Evolutionary conservation across 2,888 invertebrate genomes (phyloP).

Genomic region (Scaeva pyrastri): DNA sequence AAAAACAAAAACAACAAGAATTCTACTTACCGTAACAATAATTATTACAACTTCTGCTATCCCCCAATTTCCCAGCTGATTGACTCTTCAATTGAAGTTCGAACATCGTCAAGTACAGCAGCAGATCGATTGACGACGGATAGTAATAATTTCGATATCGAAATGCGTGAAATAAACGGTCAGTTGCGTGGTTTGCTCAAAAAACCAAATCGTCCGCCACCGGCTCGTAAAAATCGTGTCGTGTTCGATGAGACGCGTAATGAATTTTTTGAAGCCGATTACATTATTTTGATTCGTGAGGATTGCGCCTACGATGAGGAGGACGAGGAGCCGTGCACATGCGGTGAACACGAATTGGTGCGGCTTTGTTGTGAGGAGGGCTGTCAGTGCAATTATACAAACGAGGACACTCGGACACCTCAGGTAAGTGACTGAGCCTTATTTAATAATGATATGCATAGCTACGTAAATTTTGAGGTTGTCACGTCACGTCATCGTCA

Average conservation of each 20-base stretch:
- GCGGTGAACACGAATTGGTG: slow-evolving; percentile 88
- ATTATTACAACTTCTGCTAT: neutral
- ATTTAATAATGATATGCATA: neutral
- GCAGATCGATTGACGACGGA: slow-evolving; percentile 17
- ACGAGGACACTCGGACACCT: slow-evolving; percentile 82
- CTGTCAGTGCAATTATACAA: slow-evolving; percentile 86
- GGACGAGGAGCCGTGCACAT: slow-evolving; percentile 90
- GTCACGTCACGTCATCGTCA: slow-evolving; percentile 14
- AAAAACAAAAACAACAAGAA: slow-evolving; percentile 23
- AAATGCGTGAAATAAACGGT: slow-evolving; percentile 84
- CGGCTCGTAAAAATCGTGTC: slow-evolving; percentile 90
- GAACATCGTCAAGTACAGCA: slow-evolving; percentile 9
- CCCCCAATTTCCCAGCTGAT: neutral
- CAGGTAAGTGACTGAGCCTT: slow-evolving; percentile 80
- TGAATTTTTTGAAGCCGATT: slow-evolving; percentile 96
- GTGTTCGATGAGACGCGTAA: slow-evolving; percentile 95
- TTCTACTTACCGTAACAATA: slow-evolving; percentile 21
- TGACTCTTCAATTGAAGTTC: slow-evolving; percentile 19
- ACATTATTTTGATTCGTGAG: slow-evolving; percentile 94
- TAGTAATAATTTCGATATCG: slow-evolving; percentile 58
- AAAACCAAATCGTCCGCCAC: slow-evolving; percentile 88
- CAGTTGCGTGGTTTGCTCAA: slow-evolving; percentile 86
- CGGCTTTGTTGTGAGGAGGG: slow-evolving; percentile 89
- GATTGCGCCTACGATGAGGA: slow-evolving; percentile 94
- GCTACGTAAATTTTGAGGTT: neutral